Evolutionary conservation across 2,113 vertebrate genomes (phyloP).

Genomic region (Leucosticte australis): DNA sequence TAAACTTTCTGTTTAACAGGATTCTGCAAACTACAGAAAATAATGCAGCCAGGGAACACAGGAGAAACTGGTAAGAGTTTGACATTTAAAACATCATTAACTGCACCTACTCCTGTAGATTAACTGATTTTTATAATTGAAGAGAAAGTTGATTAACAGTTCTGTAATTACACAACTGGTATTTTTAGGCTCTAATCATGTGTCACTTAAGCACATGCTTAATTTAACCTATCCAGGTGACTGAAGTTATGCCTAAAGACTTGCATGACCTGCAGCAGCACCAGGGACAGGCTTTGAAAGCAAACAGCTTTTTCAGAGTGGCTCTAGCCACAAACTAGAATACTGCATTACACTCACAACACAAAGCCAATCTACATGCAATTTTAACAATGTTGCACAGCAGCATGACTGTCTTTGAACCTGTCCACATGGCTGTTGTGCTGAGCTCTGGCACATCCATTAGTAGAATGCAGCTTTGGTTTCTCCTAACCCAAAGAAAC

Average conservation of each 20-base stretch:
- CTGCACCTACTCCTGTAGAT: neutral
- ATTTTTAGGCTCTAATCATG: constrained; percentile 35
- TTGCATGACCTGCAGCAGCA: neutral
- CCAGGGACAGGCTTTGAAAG: neutral
- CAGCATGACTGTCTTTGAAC: neutral
- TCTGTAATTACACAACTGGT: constrained; percentile 33
- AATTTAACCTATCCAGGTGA: constrained; percentile 26
- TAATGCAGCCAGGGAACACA: neutral
- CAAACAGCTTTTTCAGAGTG: neutral
- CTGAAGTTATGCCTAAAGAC: neutral
- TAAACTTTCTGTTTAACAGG: neutral
- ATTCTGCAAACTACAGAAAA: neutral
- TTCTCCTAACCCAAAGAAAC: neutral
- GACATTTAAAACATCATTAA: constrained; percentile 18
- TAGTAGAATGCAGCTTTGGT: neutral
- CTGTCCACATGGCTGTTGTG: neutral
- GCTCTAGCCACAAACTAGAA: neutral
- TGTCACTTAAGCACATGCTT: neutral
- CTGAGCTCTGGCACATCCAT: neutral
- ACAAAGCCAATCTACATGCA: neutral
- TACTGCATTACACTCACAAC: neutral
- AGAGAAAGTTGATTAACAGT: constrained; percentile 45
- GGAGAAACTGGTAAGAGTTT: neutral
- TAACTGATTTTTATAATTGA: constrained; percentile 35
- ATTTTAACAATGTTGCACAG: neutral